Evolutionary conservation across 2,888 invertebrate species (phyloP), one percentile per base, ranked within the genome.

Genomic region (Lutraria lutraria): DNA sequence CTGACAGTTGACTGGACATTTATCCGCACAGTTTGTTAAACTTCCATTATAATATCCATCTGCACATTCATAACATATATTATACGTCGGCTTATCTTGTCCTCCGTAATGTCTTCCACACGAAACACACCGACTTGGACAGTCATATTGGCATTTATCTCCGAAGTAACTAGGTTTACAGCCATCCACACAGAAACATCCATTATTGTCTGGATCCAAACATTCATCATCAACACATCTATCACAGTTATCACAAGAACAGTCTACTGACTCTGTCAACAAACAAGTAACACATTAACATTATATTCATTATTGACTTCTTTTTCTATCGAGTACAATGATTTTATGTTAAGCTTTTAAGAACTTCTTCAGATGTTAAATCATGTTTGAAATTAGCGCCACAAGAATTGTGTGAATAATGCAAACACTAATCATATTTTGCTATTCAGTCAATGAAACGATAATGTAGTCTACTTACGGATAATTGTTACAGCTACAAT

Each of bases 41-140:
- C 19, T 76, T 76, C 76, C 76, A 31, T 76, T 76, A 76, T 76
- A 34, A 76, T 76, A 76, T 34, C 76, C 76, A 10, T 76, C 76
- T 16, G 0, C 31, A 34, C 76, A 76, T 76, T 76, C 76, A 34
- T 76, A 76, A 34, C 76, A 76, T 34, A 76, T 76, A 0, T 76
- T 15, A 31, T 76, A 34, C 19, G 76, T 76, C 1, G 76, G 16
- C 31, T 76, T 16, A 34, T 10, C 19, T 15, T 16, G 0, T 31
- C 2, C 1, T 76, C 76, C 34, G 31, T 76, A 76, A 3, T 76
- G 1, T 31, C 76, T 76, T 76, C 76, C 76, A 31, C 76, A 76
- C 16, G 76, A 34, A 3, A 34, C 15, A 31, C 76, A 76, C 31
- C 31, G 76, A 4, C 1, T 34, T 31, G 76, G 76, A 76, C 76